Conservation (phyloP, 2,888 invertebrate genomes). For the Salticus scenicus region DNA sequence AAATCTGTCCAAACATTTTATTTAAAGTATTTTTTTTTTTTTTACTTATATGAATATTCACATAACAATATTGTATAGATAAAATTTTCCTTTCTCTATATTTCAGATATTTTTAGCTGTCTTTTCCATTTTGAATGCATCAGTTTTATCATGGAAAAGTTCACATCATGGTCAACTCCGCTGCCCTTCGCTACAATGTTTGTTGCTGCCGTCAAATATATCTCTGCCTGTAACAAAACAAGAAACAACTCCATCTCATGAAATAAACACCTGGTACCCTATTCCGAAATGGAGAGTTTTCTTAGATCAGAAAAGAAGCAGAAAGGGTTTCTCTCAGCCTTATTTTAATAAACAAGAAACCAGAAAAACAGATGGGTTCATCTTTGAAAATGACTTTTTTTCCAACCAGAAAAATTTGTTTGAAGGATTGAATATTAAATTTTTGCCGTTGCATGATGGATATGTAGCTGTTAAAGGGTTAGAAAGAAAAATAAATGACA, state of each 20-base stretch:
- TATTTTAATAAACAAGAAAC: conserved; percentile 50
- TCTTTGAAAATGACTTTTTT: conserved; percentile 44
- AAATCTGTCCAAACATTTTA: no score
- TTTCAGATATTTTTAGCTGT: conserved; percentile 15
- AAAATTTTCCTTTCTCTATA: neutral
- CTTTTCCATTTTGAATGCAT: neutral
- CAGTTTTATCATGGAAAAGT: neutral
- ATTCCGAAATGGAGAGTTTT: conserved; percentile 39
- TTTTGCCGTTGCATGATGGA: neutral
- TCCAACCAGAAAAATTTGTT: neutral
- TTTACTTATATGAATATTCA: no score
- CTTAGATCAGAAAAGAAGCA: conserved; percentile 34
- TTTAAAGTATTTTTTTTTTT: no score
- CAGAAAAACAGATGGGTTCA: conserved; percentile 38
- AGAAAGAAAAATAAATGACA: neutral
- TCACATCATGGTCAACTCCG: neutral
- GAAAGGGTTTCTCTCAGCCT: neutral
- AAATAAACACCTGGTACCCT: conserved; percentile 58
- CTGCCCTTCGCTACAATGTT: conserved; percentile 46
- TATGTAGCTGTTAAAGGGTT: neutral
- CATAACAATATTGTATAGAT: no score
- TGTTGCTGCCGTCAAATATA: conserved; percentile 31
- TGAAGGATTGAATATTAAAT: conserved; percentile 10
- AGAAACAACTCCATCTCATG: conserved; percentile 6
- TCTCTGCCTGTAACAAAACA: neutral